Evolutionary conservation across 2,113 vertebrate species (phyloP).

Genomic region (Zosterops hypoxanthus): DNA sequence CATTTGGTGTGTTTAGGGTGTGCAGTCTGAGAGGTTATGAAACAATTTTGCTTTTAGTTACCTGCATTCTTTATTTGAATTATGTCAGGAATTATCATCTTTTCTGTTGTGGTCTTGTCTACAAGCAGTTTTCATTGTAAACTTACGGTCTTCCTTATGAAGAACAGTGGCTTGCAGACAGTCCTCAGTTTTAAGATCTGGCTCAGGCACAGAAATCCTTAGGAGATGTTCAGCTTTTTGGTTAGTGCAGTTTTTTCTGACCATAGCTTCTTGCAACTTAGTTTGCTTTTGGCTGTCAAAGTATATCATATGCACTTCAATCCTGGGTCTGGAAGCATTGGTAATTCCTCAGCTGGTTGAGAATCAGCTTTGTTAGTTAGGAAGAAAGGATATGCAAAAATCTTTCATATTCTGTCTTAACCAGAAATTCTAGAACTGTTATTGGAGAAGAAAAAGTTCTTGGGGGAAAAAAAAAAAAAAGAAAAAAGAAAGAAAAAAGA

Average conservation of each 20-base stretch:
- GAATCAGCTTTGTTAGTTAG: background rate
- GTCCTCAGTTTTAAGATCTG: background rate
- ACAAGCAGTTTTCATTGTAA: background rate
- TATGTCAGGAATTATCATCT: background rate
- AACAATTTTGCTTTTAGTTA: background rate
- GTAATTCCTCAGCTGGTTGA: background rate
- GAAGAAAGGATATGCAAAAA: background rate
- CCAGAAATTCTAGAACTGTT: background rate
- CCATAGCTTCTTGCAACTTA: background rate
- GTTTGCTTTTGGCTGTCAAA: background rate
- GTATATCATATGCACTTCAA: background rate
- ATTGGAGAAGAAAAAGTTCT: background rate
- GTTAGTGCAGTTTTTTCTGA: background rate
- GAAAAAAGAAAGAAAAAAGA: too few relatives aligned
- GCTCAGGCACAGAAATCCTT: background rate
- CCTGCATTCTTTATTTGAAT: background rate
- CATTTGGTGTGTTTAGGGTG: background rate
- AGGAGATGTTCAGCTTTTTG: background rate
- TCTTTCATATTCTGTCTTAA: background rate
- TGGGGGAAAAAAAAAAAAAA: too few relatives aligned
- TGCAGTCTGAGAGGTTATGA: background rate
- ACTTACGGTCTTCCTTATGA: background rate
- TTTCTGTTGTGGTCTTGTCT: background rate
- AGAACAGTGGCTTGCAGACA: background rate
- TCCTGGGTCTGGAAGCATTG: background rate